Conservation (phyloP, 2,797 vertebrate genomes). For the Vultur gryphus region DNA sequence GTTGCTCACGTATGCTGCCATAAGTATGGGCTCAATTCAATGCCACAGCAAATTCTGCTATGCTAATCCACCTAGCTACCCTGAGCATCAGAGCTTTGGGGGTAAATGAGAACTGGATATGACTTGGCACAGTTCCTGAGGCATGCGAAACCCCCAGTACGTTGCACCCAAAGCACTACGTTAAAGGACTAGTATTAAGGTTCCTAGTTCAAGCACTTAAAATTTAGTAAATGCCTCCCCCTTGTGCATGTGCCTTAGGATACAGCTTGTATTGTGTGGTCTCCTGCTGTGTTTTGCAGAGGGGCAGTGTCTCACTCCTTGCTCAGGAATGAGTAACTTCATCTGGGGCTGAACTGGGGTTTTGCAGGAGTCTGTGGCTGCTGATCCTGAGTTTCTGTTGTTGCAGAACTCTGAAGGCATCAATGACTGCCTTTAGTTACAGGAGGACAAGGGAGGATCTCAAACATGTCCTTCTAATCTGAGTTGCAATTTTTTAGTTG, state of each 20-base stretch:
- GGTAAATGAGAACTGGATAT: not conserved
- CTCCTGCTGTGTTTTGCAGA: not conserved
- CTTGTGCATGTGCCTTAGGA: constrained; percentile 38
- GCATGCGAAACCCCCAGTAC: rapidly evolving
- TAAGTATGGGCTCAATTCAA: not conserved
- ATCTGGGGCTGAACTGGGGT: not conserved
- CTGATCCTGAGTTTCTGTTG: not conserved
- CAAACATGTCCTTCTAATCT: not conserved
- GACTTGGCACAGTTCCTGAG: not conserved
- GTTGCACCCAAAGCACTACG: rapidly evolving
- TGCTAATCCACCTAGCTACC: not conserved
- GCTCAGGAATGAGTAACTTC: not conserved
- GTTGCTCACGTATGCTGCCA: rapidly evolving
- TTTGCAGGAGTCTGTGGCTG: not conserved
- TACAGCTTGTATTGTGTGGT: not conserved
- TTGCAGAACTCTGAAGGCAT: not conserved
- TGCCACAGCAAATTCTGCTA: not conserved
- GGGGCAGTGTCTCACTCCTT: not conserved
- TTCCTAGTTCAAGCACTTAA: not conserved
- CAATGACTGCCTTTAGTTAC: not conserved
- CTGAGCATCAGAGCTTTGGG: not conserved
- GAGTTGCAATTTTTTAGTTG: not conserved
- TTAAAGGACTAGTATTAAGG: not conserved
- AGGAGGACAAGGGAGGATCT: not conserved
- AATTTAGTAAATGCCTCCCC: constrained; percentile 49